A percentile compares a stretch with the other conserved stretches of the same genome.
phyloP scores from a whole-genome alignment of 2,888 invertebrate species.

The Polylopha cassiicola region DNA sequence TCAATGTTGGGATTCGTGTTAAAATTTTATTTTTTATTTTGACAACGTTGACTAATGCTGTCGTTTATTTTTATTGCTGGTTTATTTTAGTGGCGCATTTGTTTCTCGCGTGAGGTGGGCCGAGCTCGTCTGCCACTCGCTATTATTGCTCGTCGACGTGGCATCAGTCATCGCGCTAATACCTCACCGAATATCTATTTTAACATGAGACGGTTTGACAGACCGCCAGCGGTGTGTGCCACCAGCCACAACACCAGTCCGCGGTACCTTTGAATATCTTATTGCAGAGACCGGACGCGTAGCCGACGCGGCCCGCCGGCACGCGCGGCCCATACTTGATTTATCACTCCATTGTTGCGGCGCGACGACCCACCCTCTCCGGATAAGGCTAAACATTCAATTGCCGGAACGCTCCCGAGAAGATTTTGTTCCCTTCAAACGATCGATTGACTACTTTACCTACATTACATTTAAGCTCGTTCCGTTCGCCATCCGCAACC shows the following conservation, averaged over 20 bases:
- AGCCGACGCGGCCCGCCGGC: constrained; percentile 44
- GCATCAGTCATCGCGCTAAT: constrained; percentile 70
- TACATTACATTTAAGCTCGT: constrained; percentile 25
- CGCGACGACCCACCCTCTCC: constrained; percentile 65
- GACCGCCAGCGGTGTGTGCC: constrained; percentile 46
- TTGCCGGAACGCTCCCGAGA: constrained; percentile 69
- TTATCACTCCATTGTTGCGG: constrained; percentile 74
- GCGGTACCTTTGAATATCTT: constrained; percentile 61
- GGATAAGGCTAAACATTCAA: constrained; percentile 74
- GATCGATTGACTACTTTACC: constrained; percentile 57
- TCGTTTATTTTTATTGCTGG: constrained; percentile 73
- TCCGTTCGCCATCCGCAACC: constrained; percentile 31
- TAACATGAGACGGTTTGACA: constrained; percentile 59
- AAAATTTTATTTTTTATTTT: constrained; percentile 67
- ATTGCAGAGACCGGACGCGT: constrained; percentile 46
- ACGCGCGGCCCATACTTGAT: constrained; percentile 74
- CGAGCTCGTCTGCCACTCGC: constrained; percentile 28
- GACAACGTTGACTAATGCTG: constrained; percentile 72
- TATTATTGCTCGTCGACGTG: constrained; percentile 70
- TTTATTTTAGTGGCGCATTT: constrained; percentile 66
- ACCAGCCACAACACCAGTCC: constrained; percentile 21
- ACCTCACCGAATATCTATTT: constrained; percentile 63
- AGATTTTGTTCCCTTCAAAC: constrained; percentile 64
- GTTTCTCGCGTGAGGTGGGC: constrained; percentile 58
- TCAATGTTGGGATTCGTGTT: constrained; percentile 43